Evolutionary conservation across 1,140 invertebrate genomes (phyloP), one percentile per base, ranked within the genome.

Genomic region (Pogonomyrmex californicus): DNA sequence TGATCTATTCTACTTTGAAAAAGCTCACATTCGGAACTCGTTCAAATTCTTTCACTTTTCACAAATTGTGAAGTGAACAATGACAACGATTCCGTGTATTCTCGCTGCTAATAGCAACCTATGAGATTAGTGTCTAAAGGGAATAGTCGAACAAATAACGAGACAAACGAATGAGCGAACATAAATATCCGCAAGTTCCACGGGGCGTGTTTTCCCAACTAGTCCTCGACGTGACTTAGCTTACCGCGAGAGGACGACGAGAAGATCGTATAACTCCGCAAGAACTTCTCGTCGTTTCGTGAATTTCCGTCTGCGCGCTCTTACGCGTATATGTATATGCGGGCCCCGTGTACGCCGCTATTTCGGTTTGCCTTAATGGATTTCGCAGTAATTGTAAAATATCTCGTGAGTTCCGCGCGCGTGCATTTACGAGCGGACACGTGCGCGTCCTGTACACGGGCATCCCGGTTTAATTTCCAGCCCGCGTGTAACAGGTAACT

Each of bases 301-400:
- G 89, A 90, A 91, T 90, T 91, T 91, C 90, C 71, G 71, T 63
- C 65, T 54, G 44, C 73, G 79, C 68, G 86, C 58, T 58, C 70
- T 82, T 81, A 76, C 78, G 85, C 87, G 82, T 71, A 75, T 86
- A 86, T 77, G 58, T 60, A 60, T 33, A 66, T 38, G 54, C 54
- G 33, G 66, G n/a, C 65, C 60, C 49, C 51, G 17, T 54, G 85
- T 66, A 36, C 58, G 85, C 33, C 79, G 87, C 71, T 91, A 89
- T 92, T 91, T 87, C 87, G 90, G 88, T 88, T 91, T 87, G 89
- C 91, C 92, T 93, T 95, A 95, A 95, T 94, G 93, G 93, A 94
- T 94, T 94, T 94, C 92, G 89, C 91, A 93, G 92, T 94, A 95
- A 95, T 94, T 94, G 93, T 94, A 93, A 94, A 93, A 91, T 93